Percentiles rank a stretch among this genome's conserved stretches.
These are phyloP conservation scores for Stomatorhinus ivindoensis DNA, from an alignment of 2,113 vertebrate genomes.

Conservation along the genomic window DNA sequence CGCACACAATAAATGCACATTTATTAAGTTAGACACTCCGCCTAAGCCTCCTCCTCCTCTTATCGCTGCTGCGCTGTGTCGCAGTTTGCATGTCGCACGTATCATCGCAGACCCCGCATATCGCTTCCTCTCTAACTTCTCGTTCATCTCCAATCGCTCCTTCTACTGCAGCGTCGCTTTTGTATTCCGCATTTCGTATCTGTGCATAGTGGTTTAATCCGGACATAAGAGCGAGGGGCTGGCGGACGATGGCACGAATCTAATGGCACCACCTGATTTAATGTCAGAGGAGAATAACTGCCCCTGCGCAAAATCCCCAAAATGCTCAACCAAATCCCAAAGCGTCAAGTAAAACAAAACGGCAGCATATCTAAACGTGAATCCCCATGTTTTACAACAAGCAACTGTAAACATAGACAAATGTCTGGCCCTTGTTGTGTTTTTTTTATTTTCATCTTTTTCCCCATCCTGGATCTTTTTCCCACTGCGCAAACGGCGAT, in stretches of 20 bases:
- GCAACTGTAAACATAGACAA: not conserved
- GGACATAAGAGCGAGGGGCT: not conserved
- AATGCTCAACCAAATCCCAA: constrained; percentile 18
- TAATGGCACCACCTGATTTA: not conserved
- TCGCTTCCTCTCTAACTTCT: not conserved
- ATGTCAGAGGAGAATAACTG: constrained; percentile 3
- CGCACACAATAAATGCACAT: constrained; percentile 30
- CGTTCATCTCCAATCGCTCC: not conserved
- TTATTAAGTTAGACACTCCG: constrained; percentile 32
- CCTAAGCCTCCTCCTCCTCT: not conserved
- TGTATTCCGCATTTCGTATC: not conserved
- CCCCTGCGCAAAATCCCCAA: constrained; percentile 23
- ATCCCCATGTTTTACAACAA: not conserved
- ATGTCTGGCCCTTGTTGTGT: not conserved
- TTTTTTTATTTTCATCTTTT: not conserved
- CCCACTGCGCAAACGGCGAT: not conserved
- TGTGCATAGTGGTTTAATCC: not conserved
- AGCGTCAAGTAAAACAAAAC: not conserved
- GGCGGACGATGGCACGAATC: not conserved
- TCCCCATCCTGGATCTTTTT: not conserved
- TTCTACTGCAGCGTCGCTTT: not conserved
- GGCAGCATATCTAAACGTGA: not conserved
- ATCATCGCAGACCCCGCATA: not conserved
- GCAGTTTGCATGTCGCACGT: constrained; percentile 49
- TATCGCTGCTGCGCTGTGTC: constrained; percentile 42